Conservation (phyloP, 2,113 vertebrate genomes). For the Sturnus vulgaris region DNA sequence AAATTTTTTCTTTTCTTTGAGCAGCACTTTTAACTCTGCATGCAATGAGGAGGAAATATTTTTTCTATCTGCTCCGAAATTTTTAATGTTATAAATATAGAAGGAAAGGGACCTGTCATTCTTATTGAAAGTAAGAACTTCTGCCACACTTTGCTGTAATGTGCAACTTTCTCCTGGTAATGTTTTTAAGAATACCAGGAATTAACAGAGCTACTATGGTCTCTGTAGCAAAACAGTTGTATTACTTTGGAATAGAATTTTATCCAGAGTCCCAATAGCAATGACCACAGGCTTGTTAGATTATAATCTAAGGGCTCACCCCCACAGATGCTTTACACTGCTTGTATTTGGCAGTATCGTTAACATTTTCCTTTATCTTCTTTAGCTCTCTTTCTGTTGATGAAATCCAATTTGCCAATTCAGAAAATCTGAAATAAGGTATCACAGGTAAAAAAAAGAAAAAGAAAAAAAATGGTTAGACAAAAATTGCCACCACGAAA, state of each 20-base stretch:
- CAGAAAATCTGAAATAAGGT: slow-evolving; percentile 79
- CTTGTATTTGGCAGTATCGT: slow-evolving; percentile 73
- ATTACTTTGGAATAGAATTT: background rate
- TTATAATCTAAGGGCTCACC: slow-evolving; percentile 68
- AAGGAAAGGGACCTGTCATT: background rate
- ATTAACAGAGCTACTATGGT: background rate
- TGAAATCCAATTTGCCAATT: slow-evolving; percentile 84
- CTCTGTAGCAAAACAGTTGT: background rate
- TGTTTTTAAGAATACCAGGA: background rate
- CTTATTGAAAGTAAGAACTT: background rate
- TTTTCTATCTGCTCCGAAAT: background rate
- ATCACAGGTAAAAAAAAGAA: background rate
- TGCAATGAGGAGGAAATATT: background rate
- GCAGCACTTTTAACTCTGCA: background rate
- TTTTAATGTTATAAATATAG: background rate
- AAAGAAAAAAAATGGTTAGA: background rate
- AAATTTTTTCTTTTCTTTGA: background rate
- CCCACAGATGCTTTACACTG: slow-evolving; percentile 72
- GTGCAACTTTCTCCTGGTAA: background rate
- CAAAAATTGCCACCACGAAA: background rate
- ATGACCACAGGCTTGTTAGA: background rate
- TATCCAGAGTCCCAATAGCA: background rate
- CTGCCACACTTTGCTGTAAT: background rate
- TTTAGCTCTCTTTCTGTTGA: slow-evolving; percentile 78
- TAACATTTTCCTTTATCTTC: slow-evolving; percentile 70